Conservation (phyloP, 2,113 vertebrate species). For the Bubo bubo region DNA sequence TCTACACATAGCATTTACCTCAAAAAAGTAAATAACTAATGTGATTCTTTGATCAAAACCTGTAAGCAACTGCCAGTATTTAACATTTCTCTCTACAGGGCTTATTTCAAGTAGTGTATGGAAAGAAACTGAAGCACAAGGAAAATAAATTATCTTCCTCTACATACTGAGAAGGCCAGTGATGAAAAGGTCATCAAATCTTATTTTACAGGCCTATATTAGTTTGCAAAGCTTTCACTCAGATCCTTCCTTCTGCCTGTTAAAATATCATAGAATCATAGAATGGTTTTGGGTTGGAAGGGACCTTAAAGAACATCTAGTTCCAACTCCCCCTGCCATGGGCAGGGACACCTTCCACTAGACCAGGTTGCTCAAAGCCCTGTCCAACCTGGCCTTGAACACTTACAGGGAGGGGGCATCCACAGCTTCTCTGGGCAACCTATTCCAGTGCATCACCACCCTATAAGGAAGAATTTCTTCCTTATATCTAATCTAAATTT, state of each 20-base stretch:
- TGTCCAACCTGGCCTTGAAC: too few species aligned
- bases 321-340: too few species aligned
- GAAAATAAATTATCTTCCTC: background rate
- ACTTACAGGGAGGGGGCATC: too few species aligned
- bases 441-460: too few species aligned
- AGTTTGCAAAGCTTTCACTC: background rate
- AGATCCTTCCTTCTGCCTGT: background rate
- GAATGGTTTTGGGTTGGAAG: too few species aligned
- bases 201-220: constrained; percentile 1
- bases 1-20: background rate
- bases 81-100: background rate
- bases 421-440: too few species aligned
- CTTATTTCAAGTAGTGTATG: background rate
- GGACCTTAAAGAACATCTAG: too few species aligned
- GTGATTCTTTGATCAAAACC: background rate
- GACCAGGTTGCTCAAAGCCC: too few species aligned
- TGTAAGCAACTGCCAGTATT: background rate
- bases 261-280: background rate
- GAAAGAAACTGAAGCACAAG: background rate
- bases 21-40: background rate
- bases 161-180: background rate
- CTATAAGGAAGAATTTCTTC: too few species aligned
- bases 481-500: too few species aligned
- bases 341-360: too few species aligned
- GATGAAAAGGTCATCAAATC: constrained; percentile 20